Evolutionary conservation across 2,113 vertebrate genomes (phyloP).

Genomic region (Benitochromis conjunctus): DNA sequence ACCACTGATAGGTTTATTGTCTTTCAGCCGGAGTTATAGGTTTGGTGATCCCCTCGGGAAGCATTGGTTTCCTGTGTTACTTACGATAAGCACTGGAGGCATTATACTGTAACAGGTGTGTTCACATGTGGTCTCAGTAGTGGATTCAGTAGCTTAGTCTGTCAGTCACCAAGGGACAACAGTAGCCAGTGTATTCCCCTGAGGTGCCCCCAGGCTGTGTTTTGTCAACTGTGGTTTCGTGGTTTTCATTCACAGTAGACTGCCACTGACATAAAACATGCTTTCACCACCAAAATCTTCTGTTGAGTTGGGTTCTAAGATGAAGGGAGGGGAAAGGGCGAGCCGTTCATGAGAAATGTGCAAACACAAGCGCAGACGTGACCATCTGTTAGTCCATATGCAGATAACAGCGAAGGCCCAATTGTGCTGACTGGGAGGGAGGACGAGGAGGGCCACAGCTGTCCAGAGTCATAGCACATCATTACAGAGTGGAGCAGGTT

Average conservation of each 20-base stretch:
- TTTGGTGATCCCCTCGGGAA: constrained; percentile 19
- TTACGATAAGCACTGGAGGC: constrained; percentile 8
- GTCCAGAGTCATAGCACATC: constrained; percentile 52
- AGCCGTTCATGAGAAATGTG: constrained; percentile 12
- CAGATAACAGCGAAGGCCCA: constrained; percentile 44
- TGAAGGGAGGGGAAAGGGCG: not conserved
- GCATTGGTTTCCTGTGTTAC: constrained; percentile 17
- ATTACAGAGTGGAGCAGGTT: constrained; percentile 20
- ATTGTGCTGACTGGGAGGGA: constrained; percentile 44
- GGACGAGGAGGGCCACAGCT: constrained; percentile 32
- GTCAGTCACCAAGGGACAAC: constrained; percentile 36
- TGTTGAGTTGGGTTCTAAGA: not conserved
- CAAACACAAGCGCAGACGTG: constrained; percentile 36
- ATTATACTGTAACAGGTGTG: constrained; percentile 25
- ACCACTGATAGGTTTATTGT: constrained; percentile 37
- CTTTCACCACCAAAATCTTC: not conserved
- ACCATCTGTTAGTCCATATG: constrained; percentile 61
- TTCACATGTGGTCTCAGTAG: constrained; percentile 30
- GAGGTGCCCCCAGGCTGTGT: constrained; percentile 24
- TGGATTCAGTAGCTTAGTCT: constrained; percentile 25
- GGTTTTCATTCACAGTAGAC: constrained; percentile 1
- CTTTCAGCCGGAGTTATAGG: constrained; percentile 8
- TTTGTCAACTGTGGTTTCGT: constrained; percentile 5
- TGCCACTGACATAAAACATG: not conserved
- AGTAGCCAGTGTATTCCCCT: constrained; percentile 14